phyloP scores from a whole-genome alignment of 2,888 invertebrate genomes.

The Epistrophella euchroma region DNA sequence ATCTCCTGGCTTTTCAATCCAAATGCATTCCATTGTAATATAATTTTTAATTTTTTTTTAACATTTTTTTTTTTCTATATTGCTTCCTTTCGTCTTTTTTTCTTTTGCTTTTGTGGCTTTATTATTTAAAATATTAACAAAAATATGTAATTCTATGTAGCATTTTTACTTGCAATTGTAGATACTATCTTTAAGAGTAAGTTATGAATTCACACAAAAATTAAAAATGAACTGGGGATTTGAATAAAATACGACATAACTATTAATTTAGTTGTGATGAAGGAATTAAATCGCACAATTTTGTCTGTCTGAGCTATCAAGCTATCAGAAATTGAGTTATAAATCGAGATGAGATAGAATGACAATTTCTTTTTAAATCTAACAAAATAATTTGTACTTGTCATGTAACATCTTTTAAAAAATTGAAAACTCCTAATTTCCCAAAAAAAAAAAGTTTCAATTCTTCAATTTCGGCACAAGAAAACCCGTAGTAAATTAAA shows the following conservation, averaged over 20 bases:
- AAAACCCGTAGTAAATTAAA: not conserved
- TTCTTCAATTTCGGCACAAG: not conserved
- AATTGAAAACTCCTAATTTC: not conserved
- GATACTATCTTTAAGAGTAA: slow-evolving; percentile 3
- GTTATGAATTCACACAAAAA: not conserved
- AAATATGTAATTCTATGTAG: slow-evolving; percentile 12
- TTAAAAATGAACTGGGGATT: not conserved
- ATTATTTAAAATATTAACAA: not conserved
- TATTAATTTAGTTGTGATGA: not conserved
- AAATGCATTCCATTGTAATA: slow-evolving; percentile 73
- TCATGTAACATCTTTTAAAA: not conserved
- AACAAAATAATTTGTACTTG: not conserved
- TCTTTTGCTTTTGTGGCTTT: not conserved
- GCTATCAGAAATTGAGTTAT: not conserved
- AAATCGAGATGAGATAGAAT: not conserved
- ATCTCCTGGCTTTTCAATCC: slow-evolving; percentile 55
- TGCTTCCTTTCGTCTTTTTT: slow-evolving; percentile 32
- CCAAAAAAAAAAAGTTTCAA: too few species aligned
- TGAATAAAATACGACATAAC: not conserved
- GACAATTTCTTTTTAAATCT: not conserved
- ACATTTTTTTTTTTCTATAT: slow-evolving; percentile 7
- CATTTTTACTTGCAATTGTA: slow-evolving; percentile 7
- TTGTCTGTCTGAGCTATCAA: too few species aligned
- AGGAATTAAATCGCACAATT: not conserved
- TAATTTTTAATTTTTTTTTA: slow-evolving; percentile 17